These are phyloP conservation scores for Tautogolabrus adspersus DNA, from an alignment of 2,113 vertebrate species.

Conservation along the genomic window DNA sequence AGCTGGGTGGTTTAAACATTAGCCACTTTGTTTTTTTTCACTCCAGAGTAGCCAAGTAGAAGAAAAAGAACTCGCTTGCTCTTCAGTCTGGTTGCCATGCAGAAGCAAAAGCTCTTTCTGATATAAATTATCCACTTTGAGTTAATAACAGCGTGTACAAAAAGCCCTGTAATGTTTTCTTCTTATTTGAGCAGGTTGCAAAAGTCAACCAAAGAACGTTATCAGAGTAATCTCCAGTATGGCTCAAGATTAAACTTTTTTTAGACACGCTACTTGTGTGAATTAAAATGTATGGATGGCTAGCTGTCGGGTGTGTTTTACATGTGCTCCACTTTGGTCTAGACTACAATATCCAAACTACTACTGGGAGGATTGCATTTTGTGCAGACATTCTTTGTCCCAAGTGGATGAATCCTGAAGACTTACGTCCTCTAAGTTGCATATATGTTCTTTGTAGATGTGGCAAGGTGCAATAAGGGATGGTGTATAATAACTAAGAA, in stretches of 20 bases:
- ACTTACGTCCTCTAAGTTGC: too few relatives aligned
- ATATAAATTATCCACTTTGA: neutral
- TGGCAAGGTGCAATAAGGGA: too few relatives aligned
- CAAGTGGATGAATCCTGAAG: too few relatives aligned
- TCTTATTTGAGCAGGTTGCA: neutral
- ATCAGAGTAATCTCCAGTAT: neutral
- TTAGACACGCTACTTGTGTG: too few relatives aligned
- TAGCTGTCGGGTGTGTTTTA: neutral
- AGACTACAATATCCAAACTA: neutral
- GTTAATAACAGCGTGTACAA: neutral
- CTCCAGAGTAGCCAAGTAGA: constrained; percentile 15
- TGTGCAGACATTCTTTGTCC: neutral
- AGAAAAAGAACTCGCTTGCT: neutral
- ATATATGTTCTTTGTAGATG: too few relatives aligned
- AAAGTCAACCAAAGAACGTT: neutral
- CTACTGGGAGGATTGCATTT: neutral
- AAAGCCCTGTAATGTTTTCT: neutral
- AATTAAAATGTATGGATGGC: too few relatives aligned
- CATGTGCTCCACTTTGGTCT: neutral
- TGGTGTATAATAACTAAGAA: too few relatives aligned
- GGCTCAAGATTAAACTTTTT: too few relatives aligned
- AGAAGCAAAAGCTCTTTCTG: constrained; percentile 3
- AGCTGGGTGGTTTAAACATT: constrained; percentile 58
- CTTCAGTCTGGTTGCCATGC: constrained; percentile 11
- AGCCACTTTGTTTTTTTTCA: constrained; percentile 25